These are phyloP conservation scores for Teleogryllus oceanicus DNA, from an alignment of 2,888 invertebrate genomes.

Conservation along the genomic window DNA sequence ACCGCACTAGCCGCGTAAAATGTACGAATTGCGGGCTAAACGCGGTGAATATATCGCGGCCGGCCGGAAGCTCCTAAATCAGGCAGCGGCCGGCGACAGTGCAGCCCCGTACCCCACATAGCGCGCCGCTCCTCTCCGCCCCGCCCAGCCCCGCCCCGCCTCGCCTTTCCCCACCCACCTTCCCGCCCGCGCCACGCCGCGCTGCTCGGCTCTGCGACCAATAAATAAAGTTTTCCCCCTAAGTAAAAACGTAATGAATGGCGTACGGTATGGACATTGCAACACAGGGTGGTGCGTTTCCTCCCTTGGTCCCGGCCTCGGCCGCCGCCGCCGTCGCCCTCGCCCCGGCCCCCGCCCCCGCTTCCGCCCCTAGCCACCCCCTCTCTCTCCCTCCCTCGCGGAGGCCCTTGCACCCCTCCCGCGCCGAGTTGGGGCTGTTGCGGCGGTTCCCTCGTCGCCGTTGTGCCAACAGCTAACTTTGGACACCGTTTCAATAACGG, in stretches of 20 bases:
- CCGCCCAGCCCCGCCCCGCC: no score
- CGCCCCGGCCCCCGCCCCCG: no score
- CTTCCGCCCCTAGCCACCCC: not conserved
- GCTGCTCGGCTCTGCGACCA: not conserved
- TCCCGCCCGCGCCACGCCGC: not conserved
- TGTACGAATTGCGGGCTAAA: no score
- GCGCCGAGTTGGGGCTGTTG: no score
- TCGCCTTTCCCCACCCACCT: no score
- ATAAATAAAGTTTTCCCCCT: constrained; percentile 4
- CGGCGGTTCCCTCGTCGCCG: no score
- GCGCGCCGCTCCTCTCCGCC: no score
- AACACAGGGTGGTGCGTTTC: not conserved
- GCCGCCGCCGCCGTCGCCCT: no score
- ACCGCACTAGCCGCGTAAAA: no score
- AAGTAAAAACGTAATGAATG: constrained; percentile 18
- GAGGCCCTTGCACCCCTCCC: no score
- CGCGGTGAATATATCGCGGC: not conserved
- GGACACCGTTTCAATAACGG: constrained; percentile 7
- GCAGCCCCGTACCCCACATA: not conserved
- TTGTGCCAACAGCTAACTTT: not conserved
- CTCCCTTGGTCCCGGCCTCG: no score
- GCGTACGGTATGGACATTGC: not conserved
- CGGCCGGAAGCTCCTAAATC: constrained; percentile 3
- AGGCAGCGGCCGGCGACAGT: not conserved
- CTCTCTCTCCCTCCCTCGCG: no score